Evolutionary conservation across 2,113 vertebrate species (phyloP), one percentile per base, ranked within the genome.

Genomic region (Pachypanchax playfairii): DNA sequence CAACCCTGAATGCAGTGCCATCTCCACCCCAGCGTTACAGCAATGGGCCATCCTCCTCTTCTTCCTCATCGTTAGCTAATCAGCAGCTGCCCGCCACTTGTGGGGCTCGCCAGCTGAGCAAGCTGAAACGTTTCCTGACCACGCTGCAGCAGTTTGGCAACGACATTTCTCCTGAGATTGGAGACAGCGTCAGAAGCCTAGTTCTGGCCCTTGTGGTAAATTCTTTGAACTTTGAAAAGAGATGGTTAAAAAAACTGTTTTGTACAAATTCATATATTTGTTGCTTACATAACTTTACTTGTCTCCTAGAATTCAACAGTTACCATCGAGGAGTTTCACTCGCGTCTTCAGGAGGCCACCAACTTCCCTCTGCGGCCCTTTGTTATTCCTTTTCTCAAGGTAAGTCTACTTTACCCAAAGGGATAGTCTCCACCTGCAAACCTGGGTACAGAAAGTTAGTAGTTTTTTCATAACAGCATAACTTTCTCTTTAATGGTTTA

Each of bases 121-220:
- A 99, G 85, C 92, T 99, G 69, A 99, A 99, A 56, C 95, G 97
- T 2, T 99, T 99, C 88, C 94, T 99, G 66, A 99, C 97, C 20
- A 99, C 97, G 41, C 89, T 99, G 76, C 97, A 99, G 79, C 97
- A 99, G 90, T 99, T 99, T 20, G 97, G 97, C 88, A 98, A 97
- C 3, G 97, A 99, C 88, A 99, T 99, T 73, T 99, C 97, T 0
- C 97, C 97, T 0, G 97, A 99, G 91, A 99, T 99, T 1, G 97
- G 97, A 55, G 97, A 99, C 88, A 98, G 94, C 59, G 97, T 99
- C 71, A 94, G 97, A 13, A 98, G 91, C 65, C 93, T 99, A 0
- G 97, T 99, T 2, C 91, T 99, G 76, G 97, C 97, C 0, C 83
- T 99, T 0, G 97, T 99, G 94, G 97, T 99, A 81, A 90, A 94